These are phyloP conservation scores for Drosophila bunnanda DNA, from an alignment of 2,888 invertebrate genomes.

Conservation along the genomic window DNA sequence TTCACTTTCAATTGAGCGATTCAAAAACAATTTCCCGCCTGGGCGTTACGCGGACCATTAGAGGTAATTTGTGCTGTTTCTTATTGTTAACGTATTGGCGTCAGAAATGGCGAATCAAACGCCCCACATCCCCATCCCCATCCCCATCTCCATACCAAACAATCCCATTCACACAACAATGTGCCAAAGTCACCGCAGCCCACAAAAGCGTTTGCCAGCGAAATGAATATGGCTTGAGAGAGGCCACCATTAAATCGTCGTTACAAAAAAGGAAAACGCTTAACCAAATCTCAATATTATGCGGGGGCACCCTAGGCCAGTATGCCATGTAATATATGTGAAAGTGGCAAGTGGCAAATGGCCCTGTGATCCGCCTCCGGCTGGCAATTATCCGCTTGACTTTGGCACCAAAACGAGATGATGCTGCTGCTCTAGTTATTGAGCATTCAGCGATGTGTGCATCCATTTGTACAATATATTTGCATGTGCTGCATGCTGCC, in stretches of 20 bases:
- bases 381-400: conserved; percentile 73
- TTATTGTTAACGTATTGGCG: conserved; percentile 50
- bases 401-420: conserved; percentile 64
- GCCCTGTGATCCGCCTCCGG: conserved; percentile 66
- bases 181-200: conserved; percentile 48
- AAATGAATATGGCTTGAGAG: conserved; percentile 58
- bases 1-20: conserved; percentile 34
- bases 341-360: conserved; percentile 55
- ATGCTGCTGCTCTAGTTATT: conserved; percentile 41
- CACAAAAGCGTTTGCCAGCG: conserved; percentile 49
- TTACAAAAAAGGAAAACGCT: conserved; percentile 60
- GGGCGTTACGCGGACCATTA: conserved; percentile 41
- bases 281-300: conserved; percentile 54
- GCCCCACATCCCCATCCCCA: conserved; percentile 46
- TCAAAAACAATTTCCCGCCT: conserved; percentile 35
- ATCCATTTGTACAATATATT: conserved; percentile 18
- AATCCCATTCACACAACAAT: conserved; percentile 18
- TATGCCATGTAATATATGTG: conserved; percentile 53
- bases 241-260: conserved; percentile 51
- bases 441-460: conserved; percentile 5
- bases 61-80: conserved; percentile 34
- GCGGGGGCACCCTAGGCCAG: conserved; percentile 58
- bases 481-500: conserved; percentile 48
- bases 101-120: conserved; percentile 60
- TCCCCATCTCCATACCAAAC: not conserved